Evolutionary conservation across 2,797 vertebrate species (phyloP).

Genomic region (Channallabes apus): DNA sequence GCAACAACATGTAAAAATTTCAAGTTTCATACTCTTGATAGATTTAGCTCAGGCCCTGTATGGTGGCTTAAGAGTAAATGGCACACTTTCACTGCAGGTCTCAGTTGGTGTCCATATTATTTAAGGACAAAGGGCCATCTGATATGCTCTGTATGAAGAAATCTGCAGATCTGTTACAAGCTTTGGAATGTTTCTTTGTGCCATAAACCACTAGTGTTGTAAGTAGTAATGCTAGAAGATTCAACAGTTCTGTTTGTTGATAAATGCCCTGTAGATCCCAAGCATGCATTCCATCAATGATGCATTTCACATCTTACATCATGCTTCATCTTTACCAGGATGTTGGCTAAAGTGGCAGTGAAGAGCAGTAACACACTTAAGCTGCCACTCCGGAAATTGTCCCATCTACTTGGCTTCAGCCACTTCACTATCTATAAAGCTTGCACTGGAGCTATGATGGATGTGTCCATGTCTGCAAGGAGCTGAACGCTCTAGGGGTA

Average conservation of each 20-base stretch:
- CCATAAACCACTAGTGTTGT: conserved; percentile 48
- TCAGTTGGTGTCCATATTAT: conserved; percentile 26
- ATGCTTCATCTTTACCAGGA: conserved; percentile 6
- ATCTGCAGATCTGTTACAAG: conserved; percentile 46
- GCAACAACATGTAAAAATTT: not conserved
- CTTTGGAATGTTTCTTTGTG: conserved; percentile 46
- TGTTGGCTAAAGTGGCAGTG: conserved; percentile 20
- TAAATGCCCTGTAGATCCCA: conserved; percentile 10
- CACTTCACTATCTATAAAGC: conserved; percentile 33
- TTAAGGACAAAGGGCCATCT: conserved; percentile 41
- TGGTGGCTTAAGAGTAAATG: conserved; percentile 13
- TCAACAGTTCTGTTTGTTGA: conserved; percentile 16
- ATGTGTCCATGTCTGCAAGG: conserved; percentile 27
- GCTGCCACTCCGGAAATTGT: conserved; percentile 20
- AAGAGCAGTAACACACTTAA: conserved; percentile 20
- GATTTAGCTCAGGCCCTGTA: not conserved
- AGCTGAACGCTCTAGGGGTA: conserved; percentile 11
- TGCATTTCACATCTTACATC: not conserved
- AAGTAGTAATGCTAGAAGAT: conserved; percentile 29
- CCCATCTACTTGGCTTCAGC: conserved; percentile 31
- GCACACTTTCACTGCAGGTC: conserved; percentile 17
- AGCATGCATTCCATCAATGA: conserved; percentile 8
- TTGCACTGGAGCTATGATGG: conserved; percentile 3
- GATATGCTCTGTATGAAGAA: conserved; percentile 43
- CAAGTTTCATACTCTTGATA: not conserved